Base-by-base conservation (phyloP, 2,797 vertebrate genomes). In the Sardinella longiceps region DNA sequence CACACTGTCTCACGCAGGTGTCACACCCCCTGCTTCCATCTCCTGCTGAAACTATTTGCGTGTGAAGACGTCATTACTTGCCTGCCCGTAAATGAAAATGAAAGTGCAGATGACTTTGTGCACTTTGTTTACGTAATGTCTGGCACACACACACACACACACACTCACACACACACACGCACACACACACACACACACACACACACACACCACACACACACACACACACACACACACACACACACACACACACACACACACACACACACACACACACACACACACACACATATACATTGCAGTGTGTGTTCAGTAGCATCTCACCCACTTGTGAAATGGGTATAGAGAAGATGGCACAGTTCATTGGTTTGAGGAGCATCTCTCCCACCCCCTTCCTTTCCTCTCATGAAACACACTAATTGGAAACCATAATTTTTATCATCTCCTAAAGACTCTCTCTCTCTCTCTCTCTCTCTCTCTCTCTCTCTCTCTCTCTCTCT, bases 181-280 rank as follows among this genome's bases (percentile, higher is more conserved):
- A 43, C 1, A 43, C 2, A 43, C 43, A 43, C 48, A 12, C 12
- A 12, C 43, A 43, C 7, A 43, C 43, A 43, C 43, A 3, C 43
- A 43, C 39, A 43, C 39, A n/a, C n/a, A n/a, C n/a, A n/a, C n/a
- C n/a, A n/a, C n/a, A 43, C 43, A 43, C 0, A 43, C 4, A 43
- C 43, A 43, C 43, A 43, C 4, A 43, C 2, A 7, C n/a, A n/a
- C n/a, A n/a, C n/a, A n/a, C n/a, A n/a, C n/a, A n/a, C n/a, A n/a
- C n/a, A n/a, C n/a, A n/a, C n/a, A n/a, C n/a, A n/a, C n/a, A n/a
- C n/a, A n/a, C n/a, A 43, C 5, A 14, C 15, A 12, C 58, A 81
- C 81, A 84, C n/a, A 28, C 83, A 84, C 84, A 84, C 81, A 63
- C 43, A 81, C 58, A 70, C 50, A 58, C 82, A 33, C 39, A 83